Base-by-base conservation (phyloP, 2,888 invertebrate species). In the Chrysopilus asiliformis region DNA sequence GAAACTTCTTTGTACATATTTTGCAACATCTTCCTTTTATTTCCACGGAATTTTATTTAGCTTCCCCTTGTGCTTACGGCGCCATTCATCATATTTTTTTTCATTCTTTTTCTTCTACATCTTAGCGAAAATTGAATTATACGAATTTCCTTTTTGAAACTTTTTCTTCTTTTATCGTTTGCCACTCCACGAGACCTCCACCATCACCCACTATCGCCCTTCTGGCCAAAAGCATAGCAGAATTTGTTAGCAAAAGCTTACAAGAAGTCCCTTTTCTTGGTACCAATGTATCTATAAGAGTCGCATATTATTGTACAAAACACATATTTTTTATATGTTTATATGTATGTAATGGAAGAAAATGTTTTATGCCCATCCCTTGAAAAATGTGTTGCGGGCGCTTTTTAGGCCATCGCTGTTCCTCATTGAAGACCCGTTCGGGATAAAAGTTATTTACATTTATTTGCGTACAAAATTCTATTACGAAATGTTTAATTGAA, bases 361-460 rank as follows among this genome's bases (percentile, higher is more conserved):
- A 12, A 10, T 14, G 18, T 14, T 25, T 16, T 32, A 29, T 32
- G 25, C 8, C 12, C 22, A 22, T 12, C 25, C 16, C 22, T n/a
- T n/a, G 22, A n/a, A 18, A 35, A 35, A 25, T 15, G 28, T 20
- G 28, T 25, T 33, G 29, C 27, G 32, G 33, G 33, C 18, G 24
- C 38, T 28, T 33, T 22, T 24, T 22, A 9, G 33, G 28, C 38
- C 24, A 26, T 28, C 33, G 18, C 26, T 24, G 28, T 32, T 24
- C 28, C 10, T 27, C n/a, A n/a, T n/a, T n/a, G n/a, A n/a, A n/a
- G n/a, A 16, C 28, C 27, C 24, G 17, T 33, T 34, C 33, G 32
- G 27, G 33, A 32, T 32, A 29, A 38, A 38, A 33, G 38, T 33
- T 38, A 38, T 38, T 39, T 39, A 39, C 39, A 39, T 34, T 34